phyloP scores from a whole-genome alignment of 1,140 invertebrate genomes.

The Atta texana region DNA sequence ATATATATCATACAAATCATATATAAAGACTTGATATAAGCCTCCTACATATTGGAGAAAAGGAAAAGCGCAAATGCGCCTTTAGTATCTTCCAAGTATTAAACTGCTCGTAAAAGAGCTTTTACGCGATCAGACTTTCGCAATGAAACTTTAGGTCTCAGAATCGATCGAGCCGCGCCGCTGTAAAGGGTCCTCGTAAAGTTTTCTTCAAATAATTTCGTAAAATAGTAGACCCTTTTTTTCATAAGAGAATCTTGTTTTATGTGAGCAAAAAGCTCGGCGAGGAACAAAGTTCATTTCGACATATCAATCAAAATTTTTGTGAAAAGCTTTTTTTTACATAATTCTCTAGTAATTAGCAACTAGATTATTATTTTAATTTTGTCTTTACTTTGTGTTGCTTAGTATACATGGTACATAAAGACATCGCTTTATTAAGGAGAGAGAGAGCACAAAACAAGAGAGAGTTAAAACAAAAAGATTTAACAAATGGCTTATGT shows the following conservation, averaged over 20 bases:
- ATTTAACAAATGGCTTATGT: not conserved
- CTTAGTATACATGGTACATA: not conserved
- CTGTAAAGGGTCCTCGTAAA: conserved; percentile 46
- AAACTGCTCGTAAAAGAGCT: conserved; percentile 71
- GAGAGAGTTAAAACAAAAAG: not conserved
- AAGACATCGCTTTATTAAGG: too few relatives aligned
- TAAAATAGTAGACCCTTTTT: conserved; percentile 43
- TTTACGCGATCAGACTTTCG: conserved; percentile 71
- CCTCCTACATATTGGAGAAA: conserved; percentile 33
- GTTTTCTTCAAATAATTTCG: conserved; percentile 51
- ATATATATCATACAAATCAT: conserved; percentile 10
- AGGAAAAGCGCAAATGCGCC: conserved; percentile 34
- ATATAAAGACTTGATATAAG: conserved; percentile 33
- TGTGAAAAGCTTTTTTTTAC: not conserved
- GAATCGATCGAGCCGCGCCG: conserved; percentile 56
- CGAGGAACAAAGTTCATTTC: not conserved
- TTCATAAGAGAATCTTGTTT: conserved; percentile 22
- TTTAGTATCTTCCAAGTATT: conserved; percentile 57
- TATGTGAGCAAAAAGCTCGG: not conserved
- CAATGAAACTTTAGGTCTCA: conserved; percentile 66
- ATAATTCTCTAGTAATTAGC: not conserved
- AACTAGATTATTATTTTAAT: not conserved
- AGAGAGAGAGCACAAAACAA: too few relatives aligned
- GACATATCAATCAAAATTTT: not conserved
- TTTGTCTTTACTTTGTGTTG: not conserved